Evolutionary conservation across 2,888 invertebrate species (phyloP).

Genomic region (Rambutsinella grinnellia): DNA sequence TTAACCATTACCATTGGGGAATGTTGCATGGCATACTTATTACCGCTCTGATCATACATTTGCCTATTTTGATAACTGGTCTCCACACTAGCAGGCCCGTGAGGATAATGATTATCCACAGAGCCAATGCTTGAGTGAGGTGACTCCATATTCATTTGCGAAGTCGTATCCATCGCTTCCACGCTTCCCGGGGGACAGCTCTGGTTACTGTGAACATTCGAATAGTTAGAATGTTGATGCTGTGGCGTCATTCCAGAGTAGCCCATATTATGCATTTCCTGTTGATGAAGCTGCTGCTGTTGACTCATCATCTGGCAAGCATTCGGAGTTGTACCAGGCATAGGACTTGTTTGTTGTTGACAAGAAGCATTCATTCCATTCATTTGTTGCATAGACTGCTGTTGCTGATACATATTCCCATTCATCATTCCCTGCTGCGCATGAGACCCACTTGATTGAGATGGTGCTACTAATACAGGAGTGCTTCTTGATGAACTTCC

Average conservation of each 20-base stretch:
- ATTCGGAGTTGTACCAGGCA: slow-evolving; percentile 26
- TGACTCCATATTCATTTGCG: slow-evolving; percentile 63
- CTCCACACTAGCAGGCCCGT: slow-evolving; percentile 62
- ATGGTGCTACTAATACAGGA: slow-evolving; percentile 47
- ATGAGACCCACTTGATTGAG: slow-evolving; percentile 40
- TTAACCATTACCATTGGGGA: slow-evolving; percentile 63
- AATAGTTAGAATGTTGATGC: slow-evolving; percentile 52
- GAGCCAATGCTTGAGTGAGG: slow-evolving; percentile 64
- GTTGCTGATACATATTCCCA: slow-evolving; percentile 47
- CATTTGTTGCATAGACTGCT: slow-evolving; percentile 1
- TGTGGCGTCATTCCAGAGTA: slow-evolving; percentile 62
- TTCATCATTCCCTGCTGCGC: slow-evolving; percentile 19
- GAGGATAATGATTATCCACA: slow-evolving; percentile 58
- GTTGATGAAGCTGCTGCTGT: slow-evolving; percentile 54
- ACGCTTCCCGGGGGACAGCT: slow-evolving; percentile 65
- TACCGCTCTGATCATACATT: slow-evolving; percentile 50
- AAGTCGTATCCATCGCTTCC: slow-evolving; percentile 60
- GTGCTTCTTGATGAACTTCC: slow-evolving; percentile 13
- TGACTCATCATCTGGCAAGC: slow-evolving; percentile 55
- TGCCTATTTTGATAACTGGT: slow-evolving; percentile 51
- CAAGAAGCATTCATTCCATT: background rate
- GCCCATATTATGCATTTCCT: slow-evolving; percentile 65
- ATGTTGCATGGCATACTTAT: slow-evolving; percentile 56
- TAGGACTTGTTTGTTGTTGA: slow-evolving; percentile 33
- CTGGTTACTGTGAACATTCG: slow-evolving; percentile 65